Evolutionary conservation across 2,888 invertebrate species (phyloP).

Genomic region (Scelioninae gen. 2): DNA sequence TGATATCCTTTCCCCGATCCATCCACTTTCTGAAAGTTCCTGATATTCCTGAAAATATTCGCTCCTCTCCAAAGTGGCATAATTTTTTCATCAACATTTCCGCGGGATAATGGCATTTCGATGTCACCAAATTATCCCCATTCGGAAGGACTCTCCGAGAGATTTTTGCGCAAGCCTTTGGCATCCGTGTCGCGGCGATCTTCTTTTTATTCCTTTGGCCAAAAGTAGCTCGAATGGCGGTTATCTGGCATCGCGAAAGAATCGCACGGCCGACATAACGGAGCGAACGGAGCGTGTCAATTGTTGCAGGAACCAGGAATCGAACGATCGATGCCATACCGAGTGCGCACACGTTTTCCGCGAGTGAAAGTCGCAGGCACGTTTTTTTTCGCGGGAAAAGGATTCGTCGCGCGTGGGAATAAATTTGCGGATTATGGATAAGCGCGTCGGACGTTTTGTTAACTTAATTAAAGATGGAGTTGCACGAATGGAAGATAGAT

Average conservation of each 20-base stretch:
- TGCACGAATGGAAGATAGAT: slow-evolving; percentile 17
- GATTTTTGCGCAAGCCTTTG: too few relatives aligned
- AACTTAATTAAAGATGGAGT: slow-evolving; percentile 41
- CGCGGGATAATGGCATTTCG: too few relatives aligned
- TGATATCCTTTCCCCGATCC: too few relatives aligned
- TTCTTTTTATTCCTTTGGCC: slow-evolving; percentile 63
- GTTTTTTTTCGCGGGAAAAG: slow-evolving; percentile 29
- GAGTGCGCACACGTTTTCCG: slow-evolving; percentile 50
- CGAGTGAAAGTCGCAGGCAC: slow-evolving; percentile 44
- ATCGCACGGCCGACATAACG: slow-evolving; percentile 67
- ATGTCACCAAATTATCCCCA: too few relatives aligned
- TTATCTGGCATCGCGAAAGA: slow-evolving; percentile 69
- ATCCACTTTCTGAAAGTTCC: too few relatives aligned
- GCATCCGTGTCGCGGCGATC: slow-evolving; percentile 5
- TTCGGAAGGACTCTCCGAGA: too few relatives aligned
- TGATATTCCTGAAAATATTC: too few relatives aligned
- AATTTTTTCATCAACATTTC: too few relatives aligned
- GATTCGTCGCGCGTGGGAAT: slow-evolving; percentile 55
- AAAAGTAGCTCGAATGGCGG: slow-evolving; percentile 67
- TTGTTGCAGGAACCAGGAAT: slow-evolving; percentile 64
- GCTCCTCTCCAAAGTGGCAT: too few relatives aligned
- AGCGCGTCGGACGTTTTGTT: slow-evolving; percentile 26
- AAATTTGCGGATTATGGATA: slow-evolving; percentile 49
- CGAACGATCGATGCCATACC: slow-evolving; percentile 60
- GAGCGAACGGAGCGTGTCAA: slow-evolving; percentile 64